Evolutionary conservation across 2,113 vertebrate species (phyloP).

Genomic region (Ellobius talpinus): DNA sequence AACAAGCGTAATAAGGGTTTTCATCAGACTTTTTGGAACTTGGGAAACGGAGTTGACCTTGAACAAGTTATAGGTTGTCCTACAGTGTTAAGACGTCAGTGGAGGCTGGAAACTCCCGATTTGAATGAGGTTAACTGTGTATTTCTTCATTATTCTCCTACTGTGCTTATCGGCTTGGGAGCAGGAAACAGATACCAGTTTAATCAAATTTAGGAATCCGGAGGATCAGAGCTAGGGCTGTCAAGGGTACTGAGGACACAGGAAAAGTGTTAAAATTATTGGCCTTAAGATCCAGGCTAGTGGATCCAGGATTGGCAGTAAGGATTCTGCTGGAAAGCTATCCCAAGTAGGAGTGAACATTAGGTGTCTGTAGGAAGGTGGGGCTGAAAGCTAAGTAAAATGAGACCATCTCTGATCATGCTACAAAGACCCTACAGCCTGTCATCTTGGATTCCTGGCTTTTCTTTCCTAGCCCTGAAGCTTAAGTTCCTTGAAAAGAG

Average conservation of each 20-base stretch:
- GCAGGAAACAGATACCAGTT: slow-evolving; percentile 24
- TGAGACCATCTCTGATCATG: not conserved
- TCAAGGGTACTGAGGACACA: not conserved
- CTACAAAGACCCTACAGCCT: not conserved
- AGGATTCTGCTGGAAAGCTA: not conserved
- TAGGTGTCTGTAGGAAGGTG: not conserved
- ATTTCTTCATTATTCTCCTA: slow-evolving; percentile 41
- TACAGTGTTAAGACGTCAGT: not conserved
- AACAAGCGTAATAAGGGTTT: not conserved
- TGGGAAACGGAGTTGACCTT: not conserved
- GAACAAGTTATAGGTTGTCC: not conserved
- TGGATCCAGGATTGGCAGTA: not conserved
- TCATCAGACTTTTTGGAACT: not conserved
- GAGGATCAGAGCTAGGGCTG: not conserved
- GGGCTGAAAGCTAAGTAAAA: not conserved
- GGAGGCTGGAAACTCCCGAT: not conserved
- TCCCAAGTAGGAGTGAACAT: not conserved
- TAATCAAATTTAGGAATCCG: slow-evolving; percentile 27
- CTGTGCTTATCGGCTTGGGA: slow-evolving; percentile 2
- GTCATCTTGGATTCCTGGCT: no score
- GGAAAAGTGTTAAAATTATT: not conserved
- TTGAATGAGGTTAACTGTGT: not conserved
- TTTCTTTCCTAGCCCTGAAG: not conserved
- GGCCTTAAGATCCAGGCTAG: not conserved
- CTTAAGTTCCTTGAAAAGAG: not conserved